Base-by-base conservation (phyloP, 2,888 invertebrate genomes). In the Acronicta leporina region DNA sequence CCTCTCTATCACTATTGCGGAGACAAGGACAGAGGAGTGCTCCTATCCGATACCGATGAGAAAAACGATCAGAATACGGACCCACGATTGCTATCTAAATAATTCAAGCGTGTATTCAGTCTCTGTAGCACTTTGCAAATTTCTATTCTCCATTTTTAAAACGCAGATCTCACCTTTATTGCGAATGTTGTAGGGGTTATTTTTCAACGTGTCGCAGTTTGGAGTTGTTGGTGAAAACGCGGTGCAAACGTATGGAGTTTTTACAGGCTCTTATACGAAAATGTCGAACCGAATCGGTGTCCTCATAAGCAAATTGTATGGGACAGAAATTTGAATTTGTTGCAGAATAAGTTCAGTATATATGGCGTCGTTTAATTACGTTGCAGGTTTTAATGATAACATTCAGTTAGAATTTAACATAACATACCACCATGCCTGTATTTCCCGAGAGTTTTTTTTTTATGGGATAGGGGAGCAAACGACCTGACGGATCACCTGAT, bases 11-110 rank as follows among this genome's bases (percentile, higher is more conserved):
- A 53, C 53, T 63, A 69, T 59, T 53, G n/a, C 63, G 60, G 44
- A 75, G 76, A 82, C 56, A 65, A 80, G 79, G 87, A 87, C 73
- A 59, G 65, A 72, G 55, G 62, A 75, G 59, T 77, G 75, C 80
- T 82, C 76, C 82, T 81, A 87, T 86, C 84, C 85, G 88, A 91
- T 90, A 86, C 87, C 88, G 88, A 91, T 89, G 91, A 90, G 91
- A 91, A 89, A 89, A 90, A 91, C 89, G 92, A 92, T 92, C 92
- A 89, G 91, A 88, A 92, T 90, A 91, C 90, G 86, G 87, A 89
- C 87, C 87, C 89, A 88, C 89, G 92, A 92, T 93, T 92, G 91
- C 89, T 88, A 89, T 92, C 90, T 94, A 92, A 93, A 94, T 94
- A 92, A 94, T 94, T 94, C 93, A 94, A 87, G 86, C 88, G 81